These are phyloP conservation scores for Esox masquinongy DNA, from an alignment of 2,797 vertebrate species.

Conservation along the genomic window DNA sequence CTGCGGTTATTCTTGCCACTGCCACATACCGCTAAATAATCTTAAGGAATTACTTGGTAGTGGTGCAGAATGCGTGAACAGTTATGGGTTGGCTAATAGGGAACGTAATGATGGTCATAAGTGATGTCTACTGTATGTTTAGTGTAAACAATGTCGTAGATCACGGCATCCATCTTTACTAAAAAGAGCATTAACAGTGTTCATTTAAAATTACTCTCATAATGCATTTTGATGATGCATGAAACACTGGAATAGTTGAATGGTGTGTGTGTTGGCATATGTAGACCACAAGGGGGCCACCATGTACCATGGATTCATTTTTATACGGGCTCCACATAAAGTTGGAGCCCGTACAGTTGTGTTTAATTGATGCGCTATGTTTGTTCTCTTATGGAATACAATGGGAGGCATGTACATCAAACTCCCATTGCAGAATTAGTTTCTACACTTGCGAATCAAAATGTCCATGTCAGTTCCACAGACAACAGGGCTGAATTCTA, in stretches of 20 bases:
- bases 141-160: conserved; percentile 40
- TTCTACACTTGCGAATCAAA: too few species aligned
- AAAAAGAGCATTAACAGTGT: conserved; percentile 59
- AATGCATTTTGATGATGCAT: conserved; percentile 68
- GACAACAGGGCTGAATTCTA: background rate
- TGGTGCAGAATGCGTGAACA: background rate
- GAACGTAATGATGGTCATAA: background rate
- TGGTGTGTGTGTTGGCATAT: conserved; percentile 11
- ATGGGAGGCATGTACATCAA: background rate
- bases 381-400: background rate
- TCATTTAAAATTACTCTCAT: conserved; percentile 71
- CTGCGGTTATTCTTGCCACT: background rate
- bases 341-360: background rate
- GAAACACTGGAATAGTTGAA: conserved; percentile 49
- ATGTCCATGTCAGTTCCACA: background rate
- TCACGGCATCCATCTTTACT: conserved; percentile 59
- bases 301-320: conserved; percentile 17
- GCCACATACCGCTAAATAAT: background rate
- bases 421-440: background rate
- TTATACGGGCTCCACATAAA: too few species aligned
- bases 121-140: background rate
- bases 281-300: conserved; percentile 47
- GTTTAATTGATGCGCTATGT: background rate
- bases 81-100: background rate
- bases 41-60: background rate